phyloP scores from a whole-genome alignment of 2,797 vertebrate species.

The Megaceryle alcyon region DNA sequence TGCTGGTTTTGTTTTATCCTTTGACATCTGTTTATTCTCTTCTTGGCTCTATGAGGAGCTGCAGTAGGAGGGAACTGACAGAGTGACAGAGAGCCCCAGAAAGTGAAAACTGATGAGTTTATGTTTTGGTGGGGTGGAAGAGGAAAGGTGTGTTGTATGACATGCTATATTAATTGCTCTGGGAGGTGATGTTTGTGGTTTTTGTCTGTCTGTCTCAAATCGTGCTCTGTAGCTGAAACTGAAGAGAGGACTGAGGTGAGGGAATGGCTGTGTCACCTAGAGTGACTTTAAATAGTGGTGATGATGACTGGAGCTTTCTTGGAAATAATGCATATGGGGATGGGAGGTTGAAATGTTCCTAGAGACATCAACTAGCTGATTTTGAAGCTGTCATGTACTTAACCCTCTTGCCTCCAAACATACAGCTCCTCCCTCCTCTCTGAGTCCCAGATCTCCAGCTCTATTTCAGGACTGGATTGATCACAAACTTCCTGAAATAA shows the following conservation, averaged over 20 bases:
- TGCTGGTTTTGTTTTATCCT: neutral
- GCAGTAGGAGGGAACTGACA: neutral
- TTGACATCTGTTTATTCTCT: neutral
- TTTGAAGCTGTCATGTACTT: neutral
- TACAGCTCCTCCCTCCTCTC: neutral
- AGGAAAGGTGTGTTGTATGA: neutral
- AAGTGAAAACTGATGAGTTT: neutral
- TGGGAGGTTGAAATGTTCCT: neutral
- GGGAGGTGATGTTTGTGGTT: neutral
- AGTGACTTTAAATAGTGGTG: neutral
- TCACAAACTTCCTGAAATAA: slow-evolving; percentile 60
- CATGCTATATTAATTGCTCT: neutral
- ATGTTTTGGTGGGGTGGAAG: neutral
- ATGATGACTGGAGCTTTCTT: neutral
- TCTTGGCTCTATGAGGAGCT: neutral
- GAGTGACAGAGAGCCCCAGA: neutral
- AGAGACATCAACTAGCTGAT: neutral
- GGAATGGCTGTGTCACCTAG: neutral
- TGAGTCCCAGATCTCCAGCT: slow-evolving; percentile 10
- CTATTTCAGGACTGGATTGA: slow-evolving; percentile 52
- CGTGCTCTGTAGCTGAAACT: neutral
- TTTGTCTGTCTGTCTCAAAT: neutral
- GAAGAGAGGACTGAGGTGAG: neutral
- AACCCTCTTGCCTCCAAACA: neutral
- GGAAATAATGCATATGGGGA: neutral